These are phyloP conservation scores for Allophyes oxyacanthae DNA, from an alignment of 2,888 invertebrate species.

Conservation along the genomic window DNA sequence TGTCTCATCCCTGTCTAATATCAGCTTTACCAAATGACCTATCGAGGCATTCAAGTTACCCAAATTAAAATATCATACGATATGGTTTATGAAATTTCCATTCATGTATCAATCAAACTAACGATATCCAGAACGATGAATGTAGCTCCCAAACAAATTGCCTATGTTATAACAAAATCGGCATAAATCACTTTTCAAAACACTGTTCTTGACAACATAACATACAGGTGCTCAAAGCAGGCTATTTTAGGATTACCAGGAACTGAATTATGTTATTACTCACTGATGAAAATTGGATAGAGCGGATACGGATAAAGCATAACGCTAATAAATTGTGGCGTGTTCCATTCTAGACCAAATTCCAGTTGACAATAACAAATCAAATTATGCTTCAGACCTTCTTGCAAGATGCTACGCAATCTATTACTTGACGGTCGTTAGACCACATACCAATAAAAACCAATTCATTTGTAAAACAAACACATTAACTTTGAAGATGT, in stretches of 20 bases:
- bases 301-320: conserved; percentile 8
- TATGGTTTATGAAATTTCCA: too few species aligned
- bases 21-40: conserved; percentile 1
- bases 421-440: conserved; percentile 30
- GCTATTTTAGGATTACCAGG: conserved; percentile 29
- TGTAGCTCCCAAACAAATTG: conserved; percentile 25
- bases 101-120: conserved; percentile 17
- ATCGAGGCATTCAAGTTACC: too few species aligned
- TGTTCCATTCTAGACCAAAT: conserved; percentile 10
- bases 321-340: not conserved
- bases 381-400: conserved; percentile 17
- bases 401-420: conserved; percentile 9
- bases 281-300: conserved; percentile 7
- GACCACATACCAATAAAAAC: conserved; percentile 40
- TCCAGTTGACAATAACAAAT: conserved; percentile 8
- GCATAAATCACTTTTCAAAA: conserved; percentile 21
- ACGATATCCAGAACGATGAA: conserved; percentile 15
- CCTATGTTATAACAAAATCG: too few species aligned
- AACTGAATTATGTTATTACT: conserved; percentile 17
- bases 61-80: not conserved
- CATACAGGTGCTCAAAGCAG: conserved; percentile 3
- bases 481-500: conserved; percentile 54
- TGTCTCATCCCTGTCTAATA: conserved; percentile 1
- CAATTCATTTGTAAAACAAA: conserved; percentile 51
- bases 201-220: conserved; percentile 21